Evolutionary conservation across 2,797 vertebrate genomes (phyloP).

Genomic region (Poeciliopsis gracilis): DNA sequence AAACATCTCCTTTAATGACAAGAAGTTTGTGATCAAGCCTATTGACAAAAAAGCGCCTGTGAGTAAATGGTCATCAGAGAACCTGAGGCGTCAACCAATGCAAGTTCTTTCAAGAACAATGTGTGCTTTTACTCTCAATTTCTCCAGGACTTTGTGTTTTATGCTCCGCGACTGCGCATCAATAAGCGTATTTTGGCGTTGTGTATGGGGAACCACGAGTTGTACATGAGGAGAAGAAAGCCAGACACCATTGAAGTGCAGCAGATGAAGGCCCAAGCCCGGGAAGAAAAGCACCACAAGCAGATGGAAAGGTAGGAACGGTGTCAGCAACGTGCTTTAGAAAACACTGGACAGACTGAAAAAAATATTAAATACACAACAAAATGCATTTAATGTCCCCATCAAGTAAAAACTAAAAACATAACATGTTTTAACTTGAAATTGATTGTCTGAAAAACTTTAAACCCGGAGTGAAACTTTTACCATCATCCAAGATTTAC

Average conservation of each 20-base stretch:
- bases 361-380: not conserved
- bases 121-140: not conserved
- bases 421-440: not conserved
- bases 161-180: conserved; percentile 95
- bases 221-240: conserved; percentile 97
- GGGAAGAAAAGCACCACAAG: conserved; percentile 98
- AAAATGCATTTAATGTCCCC: no score
- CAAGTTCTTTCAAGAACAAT: not conserved
- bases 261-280: conserved; percentile 98
- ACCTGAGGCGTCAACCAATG: not conserved
- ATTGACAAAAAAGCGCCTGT: conserved; percentile 99
- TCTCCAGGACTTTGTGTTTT: conserved; percentile 95
- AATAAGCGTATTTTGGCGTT: conserved; percentile 96
- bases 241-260: conserved; percentile 99
- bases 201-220: conserved; percentile 98
- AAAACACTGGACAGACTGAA: not conserved
- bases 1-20: conserved; percentile 99
- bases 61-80: conserved; percentile 66
- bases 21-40: conserved; percentile 98
- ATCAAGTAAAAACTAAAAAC: no score
- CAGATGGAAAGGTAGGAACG: conserved; percentile 91
- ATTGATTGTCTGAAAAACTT: not conserved
- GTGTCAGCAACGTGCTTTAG: not conserved
- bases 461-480: not conserved
- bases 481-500: not conserved